Conservation (phyloP, 2,888 invertebrate species). For the Dysmachus trigonus region DNA sequence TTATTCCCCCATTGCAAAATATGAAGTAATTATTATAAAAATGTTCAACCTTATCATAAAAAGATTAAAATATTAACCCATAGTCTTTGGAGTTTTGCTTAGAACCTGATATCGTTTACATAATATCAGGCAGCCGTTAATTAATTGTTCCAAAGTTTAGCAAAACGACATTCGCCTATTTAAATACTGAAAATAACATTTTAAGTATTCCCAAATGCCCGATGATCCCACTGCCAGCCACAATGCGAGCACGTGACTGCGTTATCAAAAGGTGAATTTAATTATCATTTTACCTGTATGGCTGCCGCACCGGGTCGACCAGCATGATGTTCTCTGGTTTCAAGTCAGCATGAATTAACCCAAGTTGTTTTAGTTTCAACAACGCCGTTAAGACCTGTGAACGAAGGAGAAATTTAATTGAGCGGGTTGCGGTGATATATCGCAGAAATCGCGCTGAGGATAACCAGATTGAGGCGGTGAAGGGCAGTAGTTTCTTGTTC, state of each 20-base stretch:
- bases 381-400: conserved; percentile 72
- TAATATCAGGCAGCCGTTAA: neutral
- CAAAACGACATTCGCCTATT: neutral
- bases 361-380: conserved; percentile 84
- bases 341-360: conserved; percentile 98
- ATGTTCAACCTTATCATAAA: neutral
- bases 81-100: neutral
- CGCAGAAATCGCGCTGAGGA: neutral
- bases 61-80: neutral
- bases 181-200: neutral
- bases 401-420: neutral
- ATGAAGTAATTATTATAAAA: neutral
- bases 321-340: conserved; percentile 99
- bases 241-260: neutral
- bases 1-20: neutral
- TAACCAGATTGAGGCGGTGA: neutral
- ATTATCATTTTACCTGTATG: conserved; percentile 70
- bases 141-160: neutral
- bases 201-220: neutral
- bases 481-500: neutral
- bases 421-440: neutral
- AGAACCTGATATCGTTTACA: neutral
- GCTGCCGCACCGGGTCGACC: conserved; percentile 97
- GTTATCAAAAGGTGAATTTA: neutral
- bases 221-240: neutral